Evolutionary conservation across 92 coral and sea anemone species (phyloP).

Genomic region (Heteractis magnifica): DNA sequence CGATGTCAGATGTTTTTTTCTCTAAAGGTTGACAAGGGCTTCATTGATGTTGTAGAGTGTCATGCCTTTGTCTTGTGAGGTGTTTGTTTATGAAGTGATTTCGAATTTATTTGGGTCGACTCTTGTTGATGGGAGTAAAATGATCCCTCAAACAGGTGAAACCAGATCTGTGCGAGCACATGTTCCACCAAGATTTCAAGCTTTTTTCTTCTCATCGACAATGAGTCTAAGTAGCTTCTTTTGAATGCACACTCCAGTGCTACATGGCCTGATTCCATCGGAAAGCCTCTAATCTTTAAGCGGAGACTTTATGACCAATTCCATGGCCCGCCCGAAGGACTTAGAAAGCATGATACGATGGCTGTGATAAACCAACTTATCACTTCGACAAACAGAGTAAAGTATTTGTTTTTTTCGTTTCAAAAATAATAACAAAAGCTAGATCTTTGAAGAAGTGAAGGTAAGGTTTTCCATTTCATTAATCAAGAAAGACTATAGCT

Average conservation of each 20-base stretch:
- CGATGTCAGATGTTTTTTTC: conserved; percentile 24
- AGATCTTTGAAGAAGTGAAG: background rate
- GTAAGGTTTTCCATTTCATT: background rate
- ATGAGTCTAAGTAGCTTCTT: conserved; percentile 29
- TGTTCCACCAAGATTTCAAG: conserved; percentile 52
- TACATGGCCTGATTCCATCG: conserved; percentile 16
- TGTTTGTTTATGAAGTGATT: conserved; percentile 37
- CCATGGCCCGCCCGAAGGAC: conserved; percentile 23
- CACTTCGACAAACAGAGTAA: background rate
- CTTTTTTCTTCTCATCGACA: conserved; percentile 33
- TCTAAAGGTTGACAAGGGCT: conserved; percentile 17
- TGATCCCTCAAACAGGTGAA: conserved; percentile 45
- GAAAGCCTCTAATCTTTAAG: conserved; percentile 16
- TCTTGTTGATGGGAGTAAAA: conserved; percentile 34
- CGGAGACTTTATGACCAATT: conserved; percentile 27
- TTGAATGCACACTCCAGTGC: conserved; percentile 27
- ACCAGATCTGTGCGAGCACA: conserved; percentile 36
- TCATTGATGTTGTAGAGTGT: conserved; percentile 29
- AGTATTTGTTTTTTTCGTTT: background rate
- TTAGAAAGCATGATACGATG: background rate
- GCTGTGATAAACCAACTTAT: background rate
- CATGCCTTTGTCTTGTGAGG: conserved; percentile 22
- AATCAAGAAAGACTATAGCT: background rate
- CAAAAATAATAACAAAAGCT: background rate
- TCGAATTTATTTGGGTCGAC: conserved; percentile 27